A percentile compares a stretch with the other conserved stretches of the same genome.
phyloP scores from a whole-genome alignment of 2,888 invertebrate species.

The Pycnomerus fuliginosus region DNA sequence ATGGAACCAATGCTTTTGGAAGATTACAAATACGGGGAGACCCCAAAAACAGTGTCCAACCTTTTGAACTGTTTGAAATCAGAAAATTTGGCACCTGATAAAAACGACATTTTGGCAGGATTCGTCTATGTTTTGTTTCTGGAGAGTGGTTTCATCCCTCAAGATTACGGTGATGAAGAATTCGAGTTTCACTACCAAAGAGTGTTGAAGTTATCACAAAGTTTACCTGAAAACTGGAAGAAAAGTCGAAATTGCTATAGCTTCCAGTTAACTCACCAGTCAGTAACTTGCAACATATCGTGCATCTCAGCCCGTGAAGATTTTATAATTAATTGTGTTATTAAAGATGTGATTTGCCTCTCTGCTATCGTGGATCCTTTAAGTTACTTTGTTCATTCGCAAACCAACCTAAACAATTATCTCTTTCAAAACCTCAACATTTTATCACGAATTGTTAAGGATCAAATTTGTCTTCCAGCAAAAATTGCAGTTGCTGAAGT shows the following conservation, averaged over 20 bases:
- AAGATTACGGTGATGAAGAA: constrained; percentile 28
- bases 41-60: constrained; percentile 41
- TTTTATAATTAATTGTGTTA: constrained; percentile 44
- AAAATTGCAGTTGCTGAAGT: constrained; percentile 35
- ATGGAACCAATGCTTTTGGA: constrained; percentile 46
- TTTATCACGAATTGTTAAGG: constrained; percentile 44
- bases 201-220: constrained; percentile 33
- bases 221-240: constrained; percentile 40
- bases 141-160: constrained; percentile 48
- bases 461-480: constrained; percentile 40
- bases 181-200: constrained; percentile 38
- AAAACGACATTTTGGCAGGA: constrained; percentile 44
- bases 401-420: constrained; percentile 22
- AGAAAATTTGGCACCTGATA: constrained; percentile 17
- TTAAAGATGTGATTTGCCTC: too few relatives aligned
- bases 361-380: constrained; percentile 43
- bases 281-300: constrained; percentile 39
- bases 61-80: constrained; percentile 35
- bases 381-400: constrained; percentile 39
- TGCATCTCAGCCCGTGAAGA: constrained; percentile 40
- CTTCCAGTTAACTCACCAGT: too few relatives aligned
- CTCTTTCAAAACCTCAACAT: constrained; percentile 41
- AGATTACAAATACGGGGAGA: constrained; percentile 37
- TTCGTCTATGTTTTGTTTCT: constrained; percentile 48
- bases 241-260: neutral